Conservation (phyloP, 2,113 vertebrate species). For the Psephotus haematonotus region DNA sequence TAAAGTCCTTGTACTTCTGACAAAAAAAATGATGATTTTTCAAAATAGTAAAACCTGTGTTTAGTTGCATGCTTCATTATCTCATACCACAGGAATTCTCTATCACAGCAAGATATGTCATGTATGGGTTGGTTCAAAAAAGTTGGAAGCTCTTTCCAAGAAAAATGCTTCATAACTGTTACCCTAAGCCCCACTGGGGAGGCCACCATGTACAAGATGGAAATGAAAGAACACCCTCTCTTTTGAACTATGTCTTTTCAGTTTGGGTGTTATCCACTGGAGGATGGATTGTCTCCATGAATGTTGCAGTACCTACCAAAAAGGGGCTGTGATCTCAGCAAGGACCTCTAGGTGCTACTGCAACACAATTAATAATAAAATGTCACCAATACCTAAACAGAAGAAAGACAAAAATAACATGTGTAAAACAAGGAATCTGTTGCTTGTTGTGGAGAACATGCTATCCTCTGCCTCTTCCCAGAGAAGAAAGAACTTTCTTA, state of each 20-base stretch:
- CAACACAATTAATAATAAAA: background rate
- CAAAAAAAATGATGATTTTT: background rate
- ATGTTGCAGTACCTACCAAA: background rate
- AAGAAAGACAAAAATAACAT: background rate
- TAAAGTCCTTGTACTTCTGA: background rate
- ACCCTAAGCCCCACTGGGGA: background rate
- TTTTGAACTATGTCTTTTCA: background rate
- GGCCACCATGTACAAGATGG: background rate
- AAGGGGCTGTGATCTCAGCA: slow-evolving; percentile 17
- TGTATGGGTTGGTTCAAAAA: background rate
- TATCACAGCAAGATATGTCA: background rate
- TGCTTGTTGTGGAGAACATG: background rate
- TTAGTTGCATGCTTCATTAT: background rate
- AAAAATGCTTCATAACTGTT: background rate
- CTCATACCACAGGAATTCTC: background rate
- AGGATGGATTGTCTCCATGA: background rate
- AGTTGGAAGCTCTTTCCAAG: fast-evolving
- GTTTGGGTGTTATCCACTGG: background rate
- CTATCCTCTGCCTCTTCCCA: background rate
- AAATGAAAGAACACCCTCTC: background rate
- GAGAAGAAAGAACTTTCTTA: background rate
- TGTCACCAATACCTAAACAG: background rate
- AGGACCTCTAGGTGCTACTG: slow-evolving; percentile 49
- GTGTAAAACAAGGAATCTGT: background rate
- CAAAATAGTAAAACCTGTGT: background rate